Evolutionary conservation across 2,888 invertebrate genomes (phyloP), one percentile per base, ranked within the genome.

Genomic region (Meiosimyza platycephala): DNA sequence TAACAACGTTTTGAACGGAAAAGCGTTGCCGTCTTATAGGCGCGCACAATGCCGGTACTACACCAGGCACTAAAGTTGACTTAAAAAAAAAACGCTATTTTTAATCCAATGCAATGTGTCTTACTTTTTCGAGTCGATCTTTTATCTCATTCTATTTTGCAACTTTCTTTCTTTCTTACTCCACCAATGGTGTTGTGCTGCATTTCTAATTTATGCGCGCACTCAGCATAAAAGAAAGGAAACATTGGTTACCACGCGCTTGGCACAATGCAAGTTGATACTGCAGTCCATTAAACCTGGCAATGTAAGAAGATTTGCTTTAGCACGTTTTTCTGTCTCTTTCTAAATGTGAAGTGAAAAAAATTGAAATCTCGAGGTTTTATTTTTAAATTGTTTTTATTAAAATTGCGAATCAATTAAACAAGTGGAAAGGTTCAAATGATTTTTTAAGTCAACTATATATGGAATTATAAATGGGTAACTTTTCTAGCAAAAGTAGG

Each of bases 171-270:
- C 57, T 22, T 33, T 22, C 11, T 51, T 9, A 7, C 47, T n/a
- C 6, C n/a, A 13, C 52, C n/a, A 12, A 13, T 51, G 11, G 11
- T 68, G 54, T 12, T 40, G 12, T 13, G 15, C 52, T 13, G 9
- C 52, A 16, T 52, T 47, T 15, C 62, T 70, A 82, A 81, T 81
- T 83, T 81, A 81, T 83, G 81, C 82, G 80, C 82, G 81, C 82
- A 78, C 81, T 81, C 82, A 80, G 80, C 82, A 80, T 81, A 82
- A 82, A 81, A 81, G 81, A 81, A 81, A 79, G 81, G 78, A 78
- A 78, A 64, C 64, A 71, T 74, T 71, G 74, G 71, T 71, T 71
- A 60, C 68, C 68, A 69, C 51, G 68, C 68, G 1, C 48, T 40
- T 40, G 40, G 40, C 40, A 9, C 40, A 59, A 51, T 48, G 9